A percentile compares a stretch with the other conserved stretches of the same genome.
These are phyloP conservation scores for Clivina fossor DNA, from an alignment of 2,888 invertebrate genomes.

Conservation along the genomic window DNA sequence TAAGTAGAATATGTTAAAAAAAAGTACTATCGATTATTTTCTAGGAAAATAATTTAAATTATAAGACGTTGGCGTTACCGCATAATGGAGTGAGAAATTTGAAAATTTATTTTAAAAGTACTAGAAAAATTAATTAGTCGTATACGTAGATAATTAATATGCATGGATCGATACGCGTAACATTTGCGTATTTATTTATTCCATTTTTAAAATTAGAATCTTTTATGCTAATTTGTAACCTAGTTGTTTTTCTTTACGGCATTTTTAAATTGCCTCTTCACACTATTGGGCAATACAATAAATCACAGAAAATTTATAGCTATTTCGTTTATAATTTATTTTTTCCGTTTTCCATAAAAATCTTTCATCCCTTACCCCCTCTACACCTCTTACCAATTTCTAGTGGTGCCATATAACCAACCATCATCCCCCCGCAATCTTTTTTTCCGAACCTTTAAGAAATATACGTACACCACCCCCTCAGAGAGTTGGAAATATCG, in stretches of 20 bases:
- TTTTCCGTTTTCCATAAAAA: constrained; percentile 34
- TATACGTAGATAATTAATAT: constrained; percentile 23
- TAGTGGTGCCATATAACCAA: too few relatives aligned
- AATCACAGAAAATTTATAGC: constrained; percentile 32
- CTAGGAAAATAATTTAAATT: too few relatives aligned
- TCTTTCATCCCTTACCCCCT: constrained; percentile 21
- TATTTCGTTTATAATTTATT: constrained; percentile 29
- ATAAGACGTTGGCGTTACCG: too few relatives aligned
- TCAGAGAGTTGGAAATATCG: constrained; percentile 21
- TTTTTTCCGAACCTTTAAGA: constrained; percentile 3
- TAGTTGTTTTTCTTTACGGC: constrained; percentile 23
- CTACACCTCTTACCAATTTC: too few relatives aligned
- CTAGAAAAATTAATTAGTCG: too few relatives aligned
- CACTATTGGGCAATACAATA: constrained; percentile 31
- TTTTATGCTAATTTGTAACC: constrained; percentile 25
- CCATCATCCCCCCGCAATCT: not conserved
- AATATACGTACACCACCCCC: too few relatives aligned
- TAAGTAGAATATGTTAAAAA: too few relatives aligned
- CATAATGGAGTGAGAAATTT: too few relatives aligned
- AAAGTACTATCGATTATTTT: too few relatives aligned
- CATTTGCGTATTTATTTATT: constrained; percentile 25
- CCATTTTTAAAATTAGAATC: constrained; percentile 26
- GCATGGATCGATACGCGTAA: constrained; percentile 18
- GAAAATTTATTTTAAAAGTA: too few relatives aligned
- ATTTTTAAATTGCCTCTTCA: constrained; percentile 30